phyloP scores from a whole-genome alignment of 1,140 invertebrate species.

The Pissodes strobi region DNA sequence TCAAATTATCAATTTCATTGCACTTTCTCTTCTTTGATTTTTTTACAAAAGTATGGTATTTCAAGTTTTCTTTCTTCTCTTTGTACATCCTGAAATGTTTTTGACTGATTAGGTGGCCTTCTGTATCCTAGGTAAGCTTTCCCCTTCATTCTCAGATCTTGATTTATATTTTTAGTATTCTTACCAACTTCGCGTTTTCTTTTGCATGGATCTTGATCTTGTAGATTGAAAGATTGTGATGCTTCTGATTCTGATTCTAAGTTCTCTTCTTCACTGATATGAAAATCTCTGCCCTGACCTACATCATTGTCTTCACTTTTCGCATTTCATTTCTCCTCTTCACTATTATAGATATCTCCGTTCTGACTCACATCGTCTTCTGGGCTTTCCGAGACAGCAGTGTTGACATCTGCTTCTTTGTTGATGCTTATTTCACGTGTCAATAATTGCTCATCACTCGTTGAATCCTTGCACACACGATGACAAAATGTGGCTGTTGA shows the following conservation, averaged over 20 bases:
- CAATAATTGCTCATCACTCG: not conserved
- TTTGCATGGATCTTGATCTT: not conserved
- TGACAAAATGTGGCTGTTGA: too few species aligned
- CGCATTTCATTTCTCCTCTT: too few species aligned
- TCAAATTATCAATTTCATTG: too few species aligned
- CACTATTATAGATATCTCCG: not conserved
- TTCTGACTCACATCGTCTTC: not conserved
- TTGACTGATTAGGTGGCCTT: too few species aligned
- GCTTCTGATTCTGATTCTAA: not conserved
- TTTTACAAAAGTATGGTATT: too few species aligned
- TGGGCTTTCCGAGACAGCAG: not conserved
- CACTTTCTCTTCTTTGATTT: too few species aligned
- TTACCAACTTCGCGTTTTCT: not conserved
- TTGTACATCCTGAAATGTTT: too few species aligned
- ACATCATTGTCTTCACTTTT: too few species aligned
- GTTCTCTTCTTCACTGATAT: too few species aligned
- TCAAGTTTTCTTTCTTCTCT: too few species aligned
- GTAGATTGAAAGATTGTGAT: not conserved
- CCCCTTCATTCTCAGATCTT: not conserved
- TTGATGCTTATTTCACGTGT: not conserved
- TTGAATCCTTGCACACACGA: not conserved
- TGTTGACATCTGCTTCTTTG: not conserved
- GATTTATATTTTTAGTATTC: not conserved
- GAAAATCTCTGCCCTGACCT: too few species aligned
- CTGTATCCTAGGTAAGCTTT: too few species aligned